Conservation (phyloP, 2,888 invertebrate species). For the Adineta ricciae region DNA sequence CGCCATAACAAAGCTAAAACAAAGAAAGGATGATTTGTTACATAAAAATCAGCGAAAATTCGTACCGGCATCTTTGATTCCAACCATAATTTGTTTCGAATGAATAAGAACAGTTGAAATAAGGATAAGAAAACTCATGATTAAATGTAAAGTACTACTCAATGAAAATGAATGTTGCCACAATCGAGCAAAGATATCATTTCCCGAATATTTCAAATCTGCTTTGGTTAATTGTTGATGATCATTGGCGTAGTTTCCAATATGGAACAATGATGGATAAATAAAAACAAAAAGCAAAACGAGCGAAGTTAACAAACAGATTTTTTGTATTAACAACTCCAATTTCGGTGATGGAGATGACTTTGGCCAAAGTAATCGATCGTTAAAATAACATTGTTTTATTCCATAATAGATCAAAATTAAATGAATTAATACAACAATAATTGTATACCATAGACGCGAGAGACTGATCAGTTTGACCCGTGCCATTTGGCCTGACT, state of each 20-base stretch:
- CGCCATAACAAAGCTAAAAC: not conserved
- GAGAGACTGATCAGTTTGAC: not conserved
- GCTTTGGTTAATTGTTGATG: not conserved
- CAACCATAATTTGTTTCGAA: conserved; percentile 13
- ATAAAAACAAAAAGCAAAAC: not conserved
- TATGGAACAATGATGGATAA: not conserved
- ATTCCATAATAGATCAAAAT: not conserved
- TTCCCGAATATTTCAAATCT: not conserved
- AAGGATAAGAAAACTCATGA: not conserved
- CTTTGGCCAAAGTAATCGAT: not conserved
- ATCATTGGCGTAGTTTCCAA: not conserved
- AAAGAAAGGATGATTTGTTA: not conserved
- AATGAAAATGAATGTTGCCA: conserved; percentile 14
- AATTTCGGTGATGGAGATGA: not conserved
- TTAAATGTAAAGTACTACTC: conserved; percentile 6
- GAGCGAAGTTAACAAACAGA: not conserved
- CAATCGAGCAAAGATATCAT: not conserved
- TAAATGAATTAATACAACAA: not conserved
- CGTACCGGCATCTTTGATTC: not conserved
- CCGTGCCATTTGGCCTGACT: not conserved
- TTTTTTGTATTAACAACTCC: conserved; percentile 9
- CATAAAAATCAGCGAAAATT: not conserved
- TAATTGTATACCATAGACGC: conserved; percentile 12
- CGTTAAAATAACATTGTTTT: conserved; percentile 6
- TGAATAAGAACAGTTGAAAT: not conserved